These are phyloP conservation scores for Limonius californicus DNA, from an alignment of 1,140 invertebrate species.

Conservation along the genomic window DNA sequence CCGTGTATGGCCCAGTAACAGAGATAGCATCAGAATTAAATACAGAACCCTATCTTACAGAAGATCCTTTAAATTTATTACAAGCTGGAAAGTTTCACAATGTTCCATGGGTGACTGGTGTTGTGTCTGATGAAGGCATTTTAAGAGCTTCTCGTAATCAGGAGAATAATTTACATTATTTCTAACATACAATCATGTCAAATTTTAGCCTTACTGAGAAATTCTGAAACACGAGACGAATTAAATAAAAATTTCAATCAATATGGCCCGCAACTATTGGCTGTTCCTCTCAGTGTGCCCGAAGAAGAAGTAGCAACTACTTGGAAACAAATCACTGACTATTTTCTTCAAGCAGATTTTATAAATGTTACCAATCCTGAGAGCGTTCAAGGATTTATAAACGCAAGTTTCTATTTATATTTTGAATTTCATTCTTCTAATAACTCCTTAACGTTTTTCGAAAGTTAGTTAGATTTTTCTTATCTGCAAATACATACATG, in stretches of 20 bases:
- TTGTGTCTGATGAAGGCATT: constrained; percentile 62
- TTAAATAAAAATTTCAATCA: constrained; percentile 29
- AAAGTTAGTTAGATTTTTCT: too few relatives aligned
- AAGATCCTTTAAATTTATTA: constrained; percentile 49
- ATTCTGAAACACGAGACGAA: constrained; percentile 5
- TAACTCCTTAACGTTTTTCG: too few relatives aligned
- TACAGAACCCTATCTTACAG: constrained; percentile 60
- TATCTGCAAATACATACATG: too few relatives aligned
- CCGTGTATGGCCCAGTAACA: constrained; percentile 19
- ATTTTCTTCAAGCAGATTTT: constrained; percentile 28
- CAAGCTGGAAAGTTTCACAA: constrained; percentile 27
- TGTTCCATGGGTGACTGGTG: constrained; percentile 64
- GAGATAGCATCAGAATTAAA: constrained; percentile 41
- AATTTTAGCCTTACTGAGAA: constrained; percentile 25
- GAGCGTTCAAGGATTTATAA: constrained; percentile 32
- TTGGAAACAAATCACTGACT: constrained; percentile 28
- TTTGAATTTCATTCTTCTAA: too few relatives aligned
- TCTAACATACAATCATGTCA: too few relatives aligned
- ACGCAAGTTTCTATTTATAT: constrained; percentile 25
- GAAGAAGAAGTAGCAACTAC: neutral
- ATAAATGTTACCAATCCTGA: constrained; percentile 26
- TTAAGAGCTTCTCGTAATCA: constrained; percentile 55
- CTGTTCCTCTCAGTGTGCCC: constrained; percentile 19
- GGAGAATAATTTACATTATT: neutral
- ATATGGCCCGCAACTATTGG: constrained; percentile 19